These are phyloP conservation scores for Pedetes capensis DNA, from an alignment of 2,113 vertebrate species.

Conservation along the genomic window DNA sequence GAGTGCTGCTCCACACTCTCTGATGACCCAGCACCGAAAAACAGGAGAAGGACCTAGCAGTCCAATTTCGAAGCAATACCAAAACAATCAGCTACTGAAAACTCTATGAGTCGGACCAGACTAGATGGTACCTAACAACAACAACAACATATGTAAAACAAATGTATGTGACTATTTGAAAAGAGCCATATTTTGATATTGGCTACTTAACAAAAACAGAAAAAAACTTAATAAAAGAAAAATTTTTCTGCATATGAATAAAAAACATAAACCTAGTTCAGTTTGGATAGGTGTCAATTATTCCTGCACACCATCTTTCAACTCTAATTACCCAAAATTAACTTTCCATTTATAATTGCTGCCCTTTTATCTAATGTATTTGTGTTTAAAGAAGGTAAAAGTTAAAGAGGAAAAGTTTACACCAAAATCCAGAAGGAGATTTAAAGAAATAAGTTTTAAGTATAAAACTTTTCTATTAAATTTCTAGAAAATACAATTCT, in stretches of 20 bases:
- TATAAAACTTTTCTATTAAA: not conserved
- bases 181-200: not conserved
- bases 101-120: too few species aligned
- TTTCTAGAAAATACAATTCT: conserved; percentile 9
- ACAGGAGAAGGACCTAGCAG: too few species aligned
- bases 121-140: too few species aligned
- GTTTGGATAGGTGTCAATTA: conserved; percentile 5
- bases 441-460: conserved; percentile 4
- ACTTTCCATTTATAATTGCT: conserved; percentile 2
- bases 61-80: too few species aligned
- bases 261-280: not conserved
- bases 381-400: not conserved
- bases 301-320: not conserved
- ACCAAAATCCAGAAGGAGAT: not conserved
- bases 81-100: too few species aligned
- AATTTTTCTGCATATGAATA: not conserved
- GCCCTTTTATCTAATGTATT: not conserved
- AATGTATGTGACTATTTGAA: not conserved
- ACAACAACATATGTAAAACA: too few species aligned
- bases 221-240: not conserved
- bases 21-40: too few species aligned
- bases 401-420: not conserved
- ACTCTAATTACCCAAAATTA: not conserved
- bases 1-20: too few species aligned
- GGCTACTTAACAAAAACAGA: not conserved